Base-by-base conservation (phyloP, 92 coral and sea anemone genomes). In the Metridium senile region DNA sequence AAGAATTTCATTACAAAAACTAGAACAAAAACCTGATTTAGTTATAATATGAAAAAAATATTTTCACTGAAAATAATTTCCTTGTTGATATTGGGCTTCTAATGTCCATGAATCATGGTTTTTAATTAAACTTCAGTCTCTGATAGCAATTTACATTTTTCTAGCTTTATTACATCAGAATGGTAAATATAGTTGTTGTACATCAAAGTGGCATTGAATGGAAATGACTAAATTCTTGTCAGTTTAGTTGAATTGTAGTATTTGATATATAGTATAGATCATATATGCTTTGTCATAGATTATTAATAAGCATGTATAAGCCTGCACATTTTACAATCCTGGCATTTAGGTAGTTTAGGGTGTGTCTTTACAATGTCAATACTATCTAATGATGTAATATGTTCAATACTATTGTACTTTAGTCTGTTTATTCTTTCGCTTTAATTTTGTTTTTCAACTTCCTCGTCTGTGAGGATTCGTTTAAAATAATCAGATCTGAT, bases 311-410 rank as follows among this genome's bases (percentile, higher is more conserved):
- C 23, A 10, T 4, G 23, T 22, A 59, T 59, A 22, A 2, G 66
- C 33, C 17, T 59, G 66, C 32, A 22, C 31, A 54, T 22, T 22
- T 59, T 6, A 59, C 11, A 26, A 59, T 59, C 29, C 32, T 59
- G 66, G 69, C 22, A 30, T 63, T 28, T 31, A 28, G n/a, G 17
- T 54, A 22, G 7, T 28, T 20, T 28, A n/a, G 69, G 69, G 69
- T 63, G 69, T 63, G 69, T 28, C 69, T 21, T 8, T 6, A 28
- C 18, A 21, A n/a, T 28, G 69, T 63, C 69, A 63, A 63, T 63
- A 63, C 20, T 2, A 63, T 1, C 16, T 28, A 4, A 63, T 28
- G 69, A 63, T 63, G 45, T 6, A 63, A 63, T 63, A 19, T 28
- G 43, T 39, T 31, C 20, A 29, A 31, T 2, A 63, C 45, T 16